These are phyloP conservation scores for Manis crassicaudata DNA, from an alignment of 2,797 vertebrate genomes.

Conservation along the genomic window DNA sequence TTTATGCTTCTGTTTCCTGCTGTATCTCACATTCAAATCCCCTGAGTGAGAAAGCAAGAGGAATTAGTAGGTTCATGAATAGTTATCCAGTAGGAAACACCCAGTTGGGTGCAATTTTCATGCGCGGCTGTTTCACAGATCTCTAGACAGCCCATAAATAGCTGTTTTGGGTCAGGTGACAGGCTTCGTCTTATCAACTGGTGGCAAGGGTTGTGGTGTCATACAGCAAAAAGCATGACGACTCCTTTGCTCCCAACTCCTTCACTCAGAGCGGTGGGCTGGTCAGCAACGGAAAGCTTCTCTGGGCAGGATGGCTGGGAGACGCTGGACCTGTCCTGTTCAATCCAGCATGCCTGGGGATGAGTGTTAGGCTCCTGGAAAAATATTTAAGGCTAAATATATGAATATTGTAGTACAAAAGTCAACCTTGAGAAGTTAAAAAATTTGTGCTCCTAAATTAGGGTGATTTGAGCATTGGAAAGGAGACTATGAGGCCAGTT, in stretches of 20 bases:
- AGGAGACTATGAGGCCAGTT: slow-evolving; percentile 15
- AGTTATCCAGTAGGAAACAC: neutral
- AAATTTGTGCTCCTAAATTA: neutral
- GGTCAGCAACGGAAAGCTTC: neutral
- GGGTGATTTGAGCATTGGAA: slow-evolving; percentile 17
- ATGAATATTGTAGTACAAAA: neutral
- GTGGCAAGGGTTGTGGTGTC: neutral
- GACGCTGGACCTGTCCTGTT: neutral
- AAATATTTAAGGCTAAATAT: neutral
- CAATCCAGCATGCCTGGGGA: neutral
- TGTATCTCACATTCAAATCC: neutral
- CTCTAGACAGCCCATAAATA: neutral
- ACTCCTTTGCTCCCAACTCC: neutral
- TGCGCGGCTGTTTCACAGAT: neutral
- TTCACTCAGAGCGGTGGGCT: neutral
- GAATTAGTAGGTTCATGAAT: neutral
- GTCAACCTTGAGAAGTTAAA: neutral
- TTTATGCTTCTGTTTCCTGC: neutral
- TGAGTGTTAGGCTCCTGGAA: neutral
- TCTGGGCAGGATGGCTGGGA: neutral
- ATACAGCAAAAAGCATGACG: neutral
- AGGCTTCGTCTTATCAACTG: slow-evolving; percentile 6
- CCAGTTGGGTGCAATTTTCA: neutral
- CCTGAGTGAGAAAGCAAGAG: neutral
- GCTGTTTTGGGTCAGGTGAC: neutral